These are phyloP conservation scores for Parotia lawesii DNA, from an alignment of 2,113 vertebrate genomes.

Conservation along the genomic window DNA sequence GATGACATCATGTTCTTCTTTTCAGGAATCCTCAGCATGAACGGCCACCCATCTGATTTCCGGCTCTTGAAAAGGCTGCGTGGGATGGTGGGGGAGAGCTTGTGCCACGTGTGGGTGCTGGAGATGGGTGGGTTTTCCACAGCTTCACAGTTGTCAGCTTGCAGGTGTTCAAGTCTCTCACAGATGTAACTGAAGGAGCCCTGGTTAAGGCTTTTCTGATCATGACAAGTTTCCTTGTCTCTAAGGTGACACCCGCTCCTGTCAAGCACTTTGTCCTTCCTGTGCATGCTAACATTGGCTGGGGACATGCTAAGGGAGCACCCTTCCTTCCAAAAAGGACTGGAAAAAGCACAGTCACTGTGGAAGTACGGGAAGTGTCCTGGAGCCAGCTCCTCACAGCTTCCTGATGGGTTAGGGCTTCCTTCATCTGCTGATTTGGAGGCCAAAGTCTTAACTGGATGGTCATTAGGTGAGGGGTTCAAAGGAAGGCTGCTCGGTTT, in stretches of 20 bases:
- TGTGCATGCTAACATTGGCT: slow-evolving; percentile 58
- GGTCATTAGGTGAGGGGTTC: background rate
- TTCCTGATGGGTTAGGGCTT: background rate
- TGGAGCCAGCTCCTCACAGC: background rate
- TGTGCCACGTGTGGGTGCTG: background rate
- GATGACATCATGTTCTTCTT: slow-evolving; percentile 99
- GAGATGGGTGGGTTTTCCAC: slow-evolving; percentile 21
- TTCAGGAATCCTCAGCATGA: slow-evolving; percentile 96
- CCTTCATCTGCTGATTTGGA: background rate
- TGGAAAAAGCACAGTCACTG: slow-evolving; percentile 81
- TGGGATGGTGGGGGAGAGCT: slow-evolving; percentile 69
- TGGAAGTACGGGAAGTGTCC: slow-evolving; percentile 71
- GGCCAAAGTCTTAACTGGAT: background rate
- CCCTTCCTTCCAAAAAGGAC: slow-evolving; percentile 86
- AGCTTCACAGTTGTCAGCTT: slow-evolving; percentile 40
- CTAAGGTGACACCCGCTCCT: background rate
- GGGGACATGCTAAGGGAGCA: slow-evolving; percentile 65
- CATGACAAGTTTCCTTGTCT: slow-evolving; percentile 70
- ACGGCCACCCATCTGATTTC: slow-evolving; percentile 85
- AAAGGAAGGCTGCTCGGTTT: background rate
- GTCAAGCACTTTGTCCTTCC: slow-evolving; percentile 32
- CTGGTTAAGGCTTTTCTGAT: slow-evolving; percentile 84
- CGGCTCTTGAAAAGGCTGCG: slow-evolving; percentile 80
- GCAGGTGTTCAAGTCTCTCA: slow-evolving; percentile 84
- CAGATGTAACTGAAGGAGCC: slow-evolving; percentile 87